Evolutionary conservation across 2,113 vertebrate species (phyloP).

Genomic region (Sciurus niger): DNA sequence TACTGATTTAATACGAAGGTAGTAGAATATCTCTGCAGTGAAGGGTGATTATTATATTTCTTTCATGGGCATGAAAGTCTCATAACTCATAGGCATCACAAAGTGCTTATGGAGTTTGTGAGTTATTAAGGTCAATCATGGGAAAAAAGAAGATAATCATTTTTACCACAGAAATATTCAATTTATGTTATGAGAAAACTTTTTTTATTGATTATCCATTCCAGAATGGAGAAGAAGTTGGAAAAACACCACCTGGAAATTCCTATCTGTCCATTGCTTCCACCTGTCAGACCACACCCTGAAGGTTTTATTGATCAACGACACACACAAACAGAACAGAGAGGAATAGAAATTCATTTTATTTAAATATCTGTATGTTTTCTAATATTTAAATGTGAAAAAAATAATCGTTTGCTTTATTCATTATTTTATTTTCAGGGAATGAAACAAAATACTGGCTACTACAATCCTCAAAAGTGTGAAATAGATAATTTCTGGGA

Average conservation of each 20-base stretch:
- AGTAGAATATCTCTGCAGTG: constrained; percentile 55
- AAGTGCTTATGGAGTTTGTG: constrained; percentile 65
- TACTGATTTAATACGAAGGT: constrained; percentile 48
- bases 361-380: constrained; percentile 32
- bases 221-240: constrained; percentile 74
- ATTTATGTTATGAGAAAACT: constrained; percentile 82
- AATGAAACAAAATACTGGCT: neutral
- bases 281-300: neutral
- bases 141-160: constrained; percentile 63
- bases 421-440: neutral
- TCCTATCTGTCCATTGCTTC: constrained; percentile 63
- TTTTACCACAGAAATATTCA: constrained; percentile 82
- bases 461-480: neutral
- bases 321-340: constrained; percentile 19
- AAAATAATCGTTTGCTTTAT: neutral
- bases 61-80: constrained; percentile 74
- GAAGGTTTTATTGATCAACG: neutral
- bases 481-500: neutral
- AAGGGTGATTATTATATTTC: constrained; percentile 76
- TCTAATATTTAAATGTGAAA: constrained; percentile 23
- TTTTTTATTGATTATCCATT: constrained; percentile 79
- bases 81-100: constrained; percentile 74
- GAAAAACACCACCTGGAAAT: constrained; percentile 54
- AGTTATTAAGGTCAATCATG: constrained; percentile 78
- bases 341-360: constrained; percentile 8